Conservation (phyloP, 2,888 invertebrate genomes). For the Euzetes globulus region DNA sequence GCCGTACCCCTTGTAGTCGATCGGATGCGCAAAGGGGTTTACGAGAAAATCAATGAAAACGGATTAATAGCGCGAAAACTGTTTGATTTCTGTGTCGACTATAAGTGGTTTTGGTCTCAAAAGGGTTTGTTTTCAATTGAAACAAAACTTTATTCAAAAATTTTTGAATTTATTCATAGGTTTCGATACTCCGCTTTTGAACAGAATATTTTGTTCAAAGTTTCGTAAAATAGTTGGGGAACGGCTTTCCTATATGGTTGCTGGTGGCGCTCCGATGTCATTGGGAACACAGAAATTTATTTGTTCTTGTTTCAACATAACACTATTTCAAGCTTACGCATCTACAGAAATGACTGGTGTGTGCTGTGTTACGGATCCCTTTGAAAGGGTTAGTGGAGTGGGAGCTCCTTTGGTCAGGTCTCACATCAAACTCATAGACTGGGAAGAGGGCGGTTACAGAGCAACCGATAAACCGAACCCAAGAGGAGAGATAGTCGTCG, state of each 20-base stretch:
- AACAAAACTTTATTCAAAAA: slow-evolving; percentile 7
- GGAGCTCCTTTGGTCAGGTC: slow-evolving; percentile 48
- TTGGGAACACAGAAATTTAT: slow-evolving; percentile 92
- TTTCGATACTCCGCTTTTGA: slow-evolving; percentile 33
- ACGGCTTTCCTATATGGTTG: slow-evolving; percentile 72
- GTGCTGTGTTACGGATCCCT: slow-evolving; percentile 53
- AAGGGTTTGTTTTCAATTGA: slow-evolving; percentile 49
- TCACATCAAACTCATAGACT: slow-evolving; percentile 76
- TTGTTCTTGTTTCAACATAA: slow-evolving; percentile 79
- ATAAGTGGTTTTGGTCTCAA: slow-evolving; percentile 77
- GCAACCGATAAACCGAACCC: slow-evolving; percentile 77
- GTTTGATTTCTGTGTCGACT: slow-evolving; percentile 88
- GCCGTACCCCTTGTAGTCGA: slow-evolving; percentile 94
- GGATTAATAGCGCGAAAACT: slow-evolving; percentile 69
- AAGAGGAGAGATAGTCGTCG: slow-evolving; percentile 73
- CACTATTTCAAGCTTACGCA: slow-evolving; percentile 88
- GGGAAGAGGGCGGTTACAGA: slow-evolving; percentile 88
- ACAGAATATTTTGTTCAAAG: slow-evolving; percentile 55
- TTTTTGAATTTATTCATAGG: slow-evolving; percentile 8
- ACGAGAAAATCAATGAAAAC: slow-evolving; percentile 72
- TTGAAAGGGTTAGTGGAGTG: slow-evolving; percentile 49
- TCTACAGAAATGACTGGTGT: slow-evolving; percentile 90
- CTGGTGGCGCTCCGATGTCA: slow-evolving; percentile 90
- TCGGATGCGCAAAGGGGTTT: slow-evolving; percentile 91
- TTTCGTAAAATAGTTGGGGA: slow-evolving; percentile 76